A percentile compares a stretch with the other conserved stretches of the same genome.
phyloP scores from a whole-genome alignment of 1,140 invertebrate genomes.

The Philotrypesis tridentata region DNA sequence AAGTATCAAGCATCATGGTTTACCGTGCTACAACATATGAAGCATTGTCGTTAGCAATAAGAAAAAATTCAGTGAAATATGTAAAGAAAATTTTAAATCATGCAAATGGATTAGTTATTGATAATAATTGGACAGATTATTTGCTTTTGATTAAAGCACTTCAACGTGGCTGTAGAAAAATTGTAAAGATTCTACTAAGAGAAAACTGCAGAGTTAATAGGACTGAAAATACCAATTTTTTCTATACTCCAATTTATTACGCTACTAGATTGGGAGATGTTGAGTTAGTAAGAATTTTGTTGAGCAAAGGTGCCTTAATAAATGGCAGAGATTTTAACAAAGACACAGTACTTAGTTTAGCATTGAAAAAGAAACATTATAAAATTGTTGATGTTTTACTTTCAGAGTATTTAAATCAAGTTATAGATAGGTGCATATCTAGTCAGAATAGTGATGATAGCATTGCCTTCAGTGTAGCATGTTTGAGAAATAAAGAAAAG shows the following conservation, averaged over 20 bases:
- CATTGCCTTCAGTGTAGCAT: constrained; percentile 26
- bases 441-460: not conserved
- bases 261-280: constrained; percentile 19
- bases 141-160: constrained; percentile 28
- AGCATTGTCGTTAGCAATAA: constrained; percentile 22
- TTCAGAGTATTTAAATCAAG: constrained; percentile 11
- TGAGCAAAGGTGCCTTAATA: constrained; percentile 18
- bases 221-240: constrained; percentile 1
- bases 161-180: constrained; percentile 16
- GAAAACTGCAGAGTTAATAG: constrained; percentile 30
- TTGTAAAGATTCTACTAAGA: constrained; percentile 2
- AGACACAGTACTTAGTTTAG: constrained; percentile 19
- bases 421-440: not conserved
- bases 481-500: not conserved
- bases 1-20: not conserved
- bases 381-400: constrained; percentile 10
- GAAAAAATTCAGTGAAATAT: constrained; percentile 16
- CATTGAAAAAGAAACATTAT: not conserved
- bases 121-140: constrained; percentile 27
- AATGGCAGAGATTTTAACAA: constrained; percentile 28
- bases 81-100: constrained; percentile 18
- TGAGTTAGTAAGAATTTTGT: constrained; percentile 1
- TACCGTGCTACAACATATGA: not conserved
- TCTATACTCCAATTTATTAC: constrained; percentile 28
- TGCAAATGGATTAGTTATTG: not conserved